Base-by-base conservation (phyloP, 2,888 invertebrate species). In the Onthophagus sagittarius region DNA sequence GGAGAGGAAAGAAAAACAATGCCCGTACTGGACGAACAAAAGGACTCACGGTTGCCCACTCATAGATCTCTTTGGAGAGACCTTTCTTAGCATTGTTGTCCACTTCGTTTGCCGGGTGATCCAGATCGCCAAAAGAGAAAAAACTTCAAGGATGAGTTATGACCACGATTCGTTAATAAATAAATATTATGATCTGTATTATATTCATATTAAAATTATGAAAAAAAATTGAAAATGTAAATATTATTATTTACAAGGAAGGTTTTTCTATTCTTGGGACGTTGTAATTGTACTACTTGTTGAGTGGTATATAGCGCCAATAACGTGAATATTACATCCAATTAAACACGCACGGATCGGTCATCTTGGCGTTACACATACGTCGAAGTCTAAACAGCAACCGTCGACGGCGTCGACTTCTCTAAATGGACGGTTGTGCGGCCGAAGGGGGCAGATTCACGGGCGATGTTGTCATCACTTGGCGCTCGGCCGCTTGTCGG, bases 321-420 rank as follows among this genome's bases (percentile, higher is more conserved):
- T 80, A 80, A 79, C 78, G 79, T 78, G 79, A 78, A 78, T 78
- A 79, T 80, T 80, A 80, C 77, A 76, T 74, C 76, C 80, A 80
- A 80, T 80, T 80, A 80, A 79, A 77, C 77, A 77, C 79, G 77
- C 78, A 75, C 72, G 78, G 77, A 32, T 39, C 63, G 69, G 62
- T 72, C 72, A 39, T 72, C 65, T 65, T 33, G 15, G 65, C 65
- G 32, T 32, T 72, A 33, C 65, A 72, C 67, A 63, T 53, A 70
- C 70, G 39, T 53, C 39, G 39, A 53, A 53, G 39, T 11, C 39
- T 53, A 11, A 53, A 53, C 39, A 53, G 39, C 39, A 23, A 23
- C 23, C 23, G 23, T 23, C 23, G 23, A 23, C 23, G 23, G 2
- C 23, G 23, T 23, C 23, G 23, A 23, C 23, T 1, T 23, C 23